Conservation (phyloP, 1,140 invertebrate genomes). For the silkworm (Bombyx mori) region ASM3026992v2 NC_085121.1:15073501-15074000, state of each 20-base stretch:
- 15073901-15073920: slow-evolving; percentile 27
- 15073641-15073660: slow-evolving; percentile 73
- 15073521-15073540: background rate
- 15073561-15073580: background rate
- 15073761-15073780: slow-evolving; percentile 39
- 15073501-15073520: background rate
- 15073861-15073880: slow-evolving; percentile 19
- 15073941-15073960: slow-evolving; percentile 9
- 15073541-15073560: background rate
- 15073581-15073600: background rate
- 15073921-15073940: slow-evolving; percentile 15
- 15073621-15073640: background rate
- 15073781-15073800: too few species aligned
- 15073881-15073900: slow-evolving; percentile 50
- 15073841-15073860: background rate
- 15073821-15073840: background rate
- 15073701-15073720: slow-evolving; percentile 81
- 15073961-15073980: slow-evolving; percentile 5
- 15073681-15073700: slow-evolving; percentile 83
- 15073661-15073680: slow-evolving; percentile 86
- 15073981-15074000: slow-evolving; percentile 15
- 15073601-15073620: background rate
- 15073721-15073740: slow-evolving; percentile 74
- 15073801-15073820: too few species aligned
- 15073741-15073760: slow-evolving; percentile 76